Percentiles rank a stretch among this genome's conserved stretches.
Conservation (phyloP, 2,888 invertebrate species). For the Nephrocerus scutellatus region DNA sequence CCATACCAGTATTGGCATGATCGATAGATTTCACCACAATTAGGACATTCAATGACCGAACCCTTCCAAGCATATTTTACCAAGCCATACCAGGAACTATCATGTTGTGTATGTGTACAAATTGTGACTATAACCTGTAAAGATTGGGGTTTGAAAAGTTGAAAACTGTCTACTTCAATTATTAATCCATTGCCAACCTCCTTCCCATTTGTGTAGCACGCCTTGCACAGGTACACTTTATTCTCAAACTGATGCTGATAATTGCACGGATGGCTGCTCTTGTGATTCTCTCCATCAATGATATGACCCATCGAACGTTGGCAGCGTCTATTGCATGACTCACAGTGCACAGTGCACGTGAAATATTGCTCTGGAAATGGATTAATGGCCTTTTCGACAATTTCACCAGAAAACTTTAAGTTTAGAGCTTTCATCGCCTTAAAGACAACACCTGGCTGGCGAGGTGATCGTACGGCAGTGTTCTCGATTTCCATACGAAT, state of each 20-base stretch:
- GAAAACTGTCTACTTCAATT: background rate
- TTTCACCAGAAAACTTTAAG: slow-evolving; percentile 65
- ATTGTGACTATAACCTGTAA: slow-evolving; percentile 34
- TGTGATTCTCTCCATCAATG: slow-evolving; percentile 56
- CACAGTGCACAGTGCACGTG: slow-evolving; percentile 64
- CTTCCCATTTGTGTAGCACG: slow-evolving; percentile 55
- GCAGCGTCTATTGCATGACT: slow-evolving; percentile 61
- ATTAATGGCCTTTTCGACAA: slow-evolving; percentile 55
- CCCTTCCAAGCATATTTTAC: slow-evolving; percentile 74
- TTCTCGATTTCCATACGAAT: slow-evolving; percentile 60
- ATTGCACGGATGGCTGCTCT: slow-evolving; percentile 45
- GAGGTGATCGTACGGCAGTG: slow-evolving; percentile 61
- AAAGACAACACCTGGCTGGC: slow-evolving; percentile 61
- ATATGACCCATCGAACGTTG: slow-evolving; percentile 61
- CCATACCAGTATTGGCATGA: slow-evolving; percentile 77
- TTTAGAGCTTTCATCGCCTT: slow-evolving; percentile 65
- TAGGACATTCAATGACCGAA: slow-evolving; percentile 67
- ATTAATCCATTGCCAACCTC: slow-evolving; percentile 34
- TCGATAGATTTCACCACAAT: slow-evolving; percentile 54
- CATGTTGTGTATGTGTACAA: slow-evolving; percentile 34
- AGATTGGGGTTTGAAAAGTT: background rate
- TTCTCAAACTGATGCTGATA: slow-evolving; percentile 73
- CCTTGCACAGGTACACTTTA: slow-evolving; percentile 58
- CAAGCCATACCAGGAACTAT: slow-evolving; percentile 59
- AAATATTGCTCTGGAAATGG: slow-evolving; percentile 74